Conservation (phyloP, 2,888 invertebrate genomes). For the Ametastegia equiseti region DNA sequence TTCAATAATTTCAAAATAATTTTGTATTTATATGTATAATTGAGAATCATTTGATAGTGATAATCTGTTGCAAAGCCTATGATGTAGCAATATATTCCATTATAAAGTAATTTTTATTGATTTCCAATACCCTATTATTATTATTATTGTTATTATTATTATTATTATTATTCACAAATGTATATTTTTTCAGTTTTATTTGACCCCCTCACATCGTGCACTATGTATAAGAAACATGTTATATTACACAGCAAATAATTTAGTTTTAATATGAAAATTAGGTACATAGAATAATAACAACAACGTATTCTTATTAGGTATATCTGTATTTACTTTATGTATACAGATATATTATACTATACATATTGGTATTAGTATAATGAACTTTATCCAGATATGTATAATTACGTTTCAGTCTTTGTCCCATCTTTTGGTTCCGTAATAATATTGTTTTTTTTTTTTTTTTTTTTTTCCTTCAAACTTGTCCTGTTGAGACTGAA, state of each 20-base stretch:
- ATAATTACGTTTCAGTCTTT: not conserved
- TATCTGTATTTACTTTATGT: not conserved
- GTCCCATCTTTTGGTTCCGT: not conserved
- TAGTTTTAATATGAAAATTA: not conserved
- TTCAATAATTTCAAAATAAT: not conserved
- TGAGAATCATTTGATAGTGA: not conserved
- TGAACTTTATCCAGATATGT: not conserved
- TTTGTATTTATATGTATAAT: not conserved
- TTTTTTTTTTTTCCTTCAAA: not conserved
- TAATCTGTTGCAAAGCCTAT: not conserved
- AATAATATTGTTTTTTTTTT: not conserved
- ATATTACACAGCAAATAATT: slow-evolving; percentile 14
- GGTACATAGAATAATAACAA: too few species aligned
- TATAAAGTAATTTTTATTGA: slow-evolving; percentile 1
- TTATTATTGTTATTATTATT: not conserved
- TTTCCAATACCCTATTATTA: not conserved
- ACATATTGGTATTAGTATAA: not conserved
- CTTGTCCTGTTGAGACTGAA: slow-evolving; percentile 9
- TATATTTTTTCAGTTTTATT: not conserved
- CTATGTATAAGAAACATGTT: not conserved
- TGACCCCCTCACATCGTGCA: not conserved
- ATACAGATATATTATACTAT: not conserved
- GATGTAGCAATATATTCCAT: slow-evolving; percentile 26
- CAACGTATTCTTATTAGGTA: too few species aligned
- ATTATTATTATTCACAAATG: not conserved